These are phyloP conservation scores for Dolichomitus sp. DNA, from an alignment of 2,888 invertebrate species.

Conservation along the genomic window DNA sequence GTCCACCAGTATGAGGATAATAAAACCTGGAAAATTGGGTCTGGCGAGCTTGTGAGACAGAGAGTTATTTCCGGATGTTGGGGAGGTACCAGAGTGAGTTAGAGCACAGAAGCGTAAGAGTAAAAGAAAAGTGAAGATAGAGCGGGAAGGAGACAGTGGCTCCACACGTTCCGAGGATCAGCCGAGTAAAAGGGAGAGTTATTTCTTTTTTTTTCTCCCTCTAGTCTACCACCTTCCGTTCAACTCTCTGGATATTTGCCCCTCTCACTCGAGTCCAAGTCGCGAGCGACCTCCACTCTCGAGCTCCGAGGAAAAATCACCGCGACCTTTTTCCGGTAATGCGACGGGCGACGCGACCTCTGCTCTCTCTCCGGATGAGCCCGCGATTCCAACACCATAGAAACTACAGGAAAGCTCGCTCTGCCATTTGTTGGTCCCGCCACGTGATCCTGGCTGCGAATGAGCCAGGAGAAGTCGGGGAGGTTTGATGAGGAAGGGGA, in stretches of 20 bases:
- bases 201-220: not conserved
- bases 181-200: constrained; percentile 46
- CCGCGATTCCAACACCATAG: not conserved
- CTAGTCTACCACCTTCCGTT: not conserved
- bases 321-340: constrained; percentile 28
- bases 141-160: not conserved
- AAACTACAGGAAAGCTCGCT: constrained; percentile 7
- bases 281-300: not conserved
- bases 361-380: not conserved
- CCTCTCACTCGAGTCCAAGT: not conserved
- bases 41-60: constrained; percentile 25
- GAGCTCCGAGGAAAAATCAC: constrained; percentile 30
- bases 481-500: constrained; percentile 1
- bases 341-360: constrained; percentile 15
- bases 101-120: constrained; percentile 13
- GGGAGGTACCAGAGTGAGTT: constrained; percentile 27
- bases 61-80: constrained; percentile 15
- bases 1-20: constrained; percentile 3
- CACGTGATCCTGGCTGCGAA: constrained; percentile 16
- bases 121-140: constrained; percentile 31
- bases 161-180: constrained; percentile 59
- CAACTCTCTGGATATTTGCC: not conserved
- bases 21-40: constrained; percentile 42
- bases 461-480: not conserved
- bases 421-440: constrained; percentile 1